Base-by-base conservation (phyloP, 2,888 invertebrate species). In the Agrochola litura region DNA sequence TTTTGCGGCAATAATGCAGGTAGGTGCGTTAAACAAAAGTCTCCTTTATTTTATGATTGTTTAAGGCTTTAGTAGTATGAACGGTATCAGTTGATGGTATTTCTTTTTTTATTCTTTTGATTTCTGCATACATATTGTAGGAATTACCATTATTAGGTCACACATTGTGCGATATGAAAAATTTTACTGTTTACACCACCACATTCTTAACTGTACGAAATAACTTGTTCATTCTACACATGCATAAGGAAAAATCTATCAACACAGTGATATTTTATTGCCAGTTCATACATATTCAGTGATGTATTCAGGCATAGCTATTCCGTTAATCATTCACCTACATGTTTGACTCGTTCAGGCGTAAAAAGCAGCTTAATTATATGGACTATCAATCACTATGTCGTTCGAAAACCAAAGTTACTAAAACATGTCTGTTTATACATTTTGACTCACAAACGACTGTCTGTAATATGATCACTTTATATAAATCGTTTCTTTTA, bases 321-420 rank as follows among this genome's bases (percentile, higher is more conserved):
- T 82, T 84, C 83, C 74, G 84, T 73, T 84, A 82, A 85, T 85
- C 73, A 69, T 65, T 85, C 85, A 76, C 82, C 85, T 85, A 84
- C 73, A 84, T 85, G 65, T 65, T 68, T 66, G 69, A 74, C 3
- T 43, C 84, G 65, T 43, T 64, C 63, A 77, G 25, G 75, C 70
- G 61, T 79, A 54, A 82, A 79, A 76, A 68, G n/a, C 63, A 85
- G 71, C 67, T 63, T 73, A 76, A 73, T 77, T 65, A 77, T 70
- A 68, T 72, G 41, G 54, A 84, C 46, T 63, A 71, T 77, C 77
- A 71, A 77, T 77, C 43, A 77, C 19, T 71, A 41, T 49, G n/a
- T 63, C 25, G 6, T 46, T 72, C 43, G 41, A 65, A 58, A 65
- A 73, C 49, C 61, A 14, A 54, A 58, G 9, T 54, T 71, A 54